These are phyloP conservation scores for Asteroscopus sphinx DNA, from an alignment of 2,888 invertebrate genomes.

Conservation along the genomic window DNA sequence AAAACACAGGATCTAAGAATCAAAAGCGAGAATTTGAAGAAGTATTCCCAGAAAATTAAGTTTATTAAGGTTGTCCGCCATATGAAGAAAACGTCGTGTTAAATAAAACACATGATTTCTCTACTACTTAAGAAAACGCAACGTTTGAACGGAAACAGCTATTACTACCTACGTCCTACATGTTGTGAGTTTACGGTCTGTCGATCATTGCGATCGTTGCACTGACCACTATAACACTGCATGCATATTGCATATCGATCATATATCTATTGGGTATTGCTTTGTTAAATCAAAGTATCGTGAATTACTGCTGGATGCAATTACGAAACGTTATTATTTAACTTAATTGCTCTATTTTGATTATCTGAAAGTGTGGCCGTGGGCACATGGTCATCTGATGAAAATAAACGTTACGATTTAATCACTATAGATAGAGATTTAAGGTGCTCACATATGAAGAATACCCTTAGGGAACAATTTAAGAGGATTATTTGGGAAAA, in stretches of 20 bases:
- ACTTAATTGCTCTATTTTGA: conserved; percentile 31
- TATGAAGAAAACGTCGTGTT: not conserved
- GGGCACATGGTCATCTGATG: conserved; percentile 17
- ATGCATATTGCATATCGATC: conserved; percentile 51
- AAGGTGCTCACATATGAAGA: not conserved
- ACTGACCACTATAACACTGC: conserved; percentile 57
- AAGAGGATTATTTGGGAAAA: not conserved
- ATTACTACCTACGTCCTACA: conserved; percentile 66
- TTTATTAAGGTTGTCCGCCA: not conserved
- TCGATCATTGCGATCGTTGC: conserved; percentile 71
- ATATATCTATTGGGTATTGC: conserved; percentile 42
- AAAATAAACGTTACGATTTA: conserved; percentile 17
- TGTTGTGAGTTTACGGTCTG: conserved; percentile 72
- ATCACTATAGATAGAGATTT: not conserved
- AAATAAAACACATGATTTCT: conserved; percentile 37
- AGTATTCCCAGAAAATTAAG: too few relatives aligned
- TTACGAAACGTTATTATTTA: conserved; percentile 30
- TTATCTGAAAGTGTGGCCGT: conserved; percentile 41
- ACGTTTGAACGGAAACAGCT: conserved; percentile 68
- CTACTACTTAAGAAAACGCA: conserved; percentile 54
- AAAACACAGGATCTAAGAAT: too few relatives aligned
- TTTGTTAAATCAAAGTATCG: conserved; percentile 34
- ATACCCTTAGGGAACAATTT: not conserved
- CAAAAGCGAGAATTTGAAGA: not conserved
- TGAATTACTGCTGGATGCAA: conserved; percentile 16